Evolutionary conservation across 2,888 invertebrate genomes (phyloP), one percentile per base, ranked within the genome.

Genomic region (Megastigmus dorsalis): DNA sequence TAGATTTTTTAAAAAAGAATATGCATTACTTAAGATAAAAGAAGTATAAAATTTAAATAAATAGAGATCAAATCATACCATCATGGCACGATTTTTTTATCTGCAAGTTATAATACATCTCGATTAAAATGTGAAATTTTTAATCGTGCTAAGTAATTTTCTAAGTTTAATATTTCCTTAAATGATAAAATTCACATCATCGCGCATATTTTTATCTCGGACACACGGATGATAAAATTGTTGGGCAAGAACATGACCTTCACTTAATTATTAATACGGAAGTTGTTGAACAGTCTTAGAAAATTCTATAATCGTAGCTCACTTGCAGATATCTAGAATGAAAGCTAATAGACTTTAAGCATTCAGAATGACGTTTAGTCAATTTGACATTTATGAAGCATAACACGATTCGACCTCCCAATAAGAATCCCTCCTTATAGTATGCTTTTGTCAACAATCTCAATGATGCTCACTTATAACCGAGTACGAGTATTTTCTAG

Each of bases 281-380:
- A 52, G 28, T 59, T 59, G 38, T 60, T 60, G 33, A 69, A 38
- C 41, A 69, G 60, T 69, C 60, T 70, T 55, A 45, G 10, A 62
- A 63, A 23, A 45, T 57, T 45, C 43, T 33, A 36, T 70, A 54
- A 70, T 52, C 18, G 20, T 23, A 63, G 26, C 20, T 63, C 69
- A 41, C 55, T 30, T 45, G 45, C 54, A 38, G 45, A 63, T 70
- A 70, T 62, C 45, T 70, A 54, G 45, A 45, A 70, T 63, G 36
- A 63, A 70, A 70, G 62, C 54, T 62, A 70, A 62, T 45, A 63
- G 45, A 65, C 48, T 30, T 41, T 50, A 69, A 69, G 52, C 60
- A 52, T 71, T 71, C 55, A 71, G 50, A 71, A 71, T 71, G 71
- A 65, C 63, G 41, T 57, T 71, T 71, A 57, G 65, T 71, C 71